A percentile compares a stretch with the other conserved stretches of the same genome.
phyloP scores from a whole-genome alignment of 2,888 invertebrate genomes.

The Kuschelorhynchus macadamiae region DNA sequence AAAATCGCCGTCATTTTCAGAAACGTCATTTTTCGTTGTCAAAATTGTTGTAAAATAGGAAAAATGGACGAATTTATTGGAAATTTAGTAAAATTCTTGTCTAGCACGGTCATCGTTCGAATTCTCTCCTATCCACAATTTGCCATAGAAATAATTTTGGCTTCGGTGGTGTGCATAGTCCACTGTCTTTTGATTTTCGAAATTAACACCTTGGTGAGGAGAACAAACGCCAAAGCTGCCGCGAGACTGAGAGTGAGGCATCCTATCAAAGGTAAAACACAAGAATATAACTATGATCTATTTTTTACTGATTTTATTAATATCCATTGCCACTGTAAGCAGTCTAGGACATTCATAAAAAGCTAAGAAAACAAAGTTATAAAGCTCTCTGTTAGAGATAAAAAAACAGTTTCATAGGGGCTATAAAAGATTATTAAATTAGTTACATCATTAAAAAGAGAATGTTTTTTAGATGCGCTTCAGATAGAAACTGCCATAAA shows the following conservation, averaged over 20 bases:
- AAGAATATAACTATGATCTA: background rate
- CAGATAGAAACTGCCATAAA: slow-evolving; percentile 5
- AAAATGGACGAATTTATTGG: slow-evolving; percentile 59
- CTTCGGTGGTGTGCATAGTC: slow-evolving; percentile 57
- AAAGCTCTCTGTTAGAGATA: background rate
- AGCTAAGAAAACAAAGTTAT: no score
- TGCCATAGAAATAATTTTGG: slow-evolving; percentile 60
- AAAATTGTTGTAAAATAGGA: slow-evolving; percentile 36
- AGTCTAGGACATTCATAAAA: no score
- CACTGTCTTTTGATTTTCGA: slow-evolving; percentile 60
- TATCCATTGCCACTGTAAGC: no score
- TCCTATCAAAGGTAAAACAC: slow-evolving; percentile 50
- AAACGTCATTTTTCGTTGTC: slow-evolving; percentile 29
- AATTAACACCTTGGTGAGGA: slow-evolving; percentile 56
- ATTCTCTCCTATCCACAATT: slow-evolving; percentile 62
- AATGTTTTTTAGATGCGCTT: slow-evolving; percentile 16
- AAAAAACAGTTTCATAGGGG: no score
- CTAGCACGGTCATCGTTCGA: slow-evolving; percentile 60
- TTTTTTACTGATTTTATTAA: no score
- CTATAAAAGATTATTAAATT: no score
- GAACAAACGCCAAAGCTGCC: slow-evolving; percentile 54
- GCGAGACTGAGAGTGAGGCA: slow-evolving; percentile 52
- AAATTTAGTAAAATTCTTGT: slow-evolving; percentile 56
- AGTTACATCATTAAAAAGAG: background rate
- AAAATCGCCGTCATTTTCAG: slow-evolving; percentile 8